Conservation (phyloP, 2,888 invertebrate species). For the Agelastica alni region DNA sequence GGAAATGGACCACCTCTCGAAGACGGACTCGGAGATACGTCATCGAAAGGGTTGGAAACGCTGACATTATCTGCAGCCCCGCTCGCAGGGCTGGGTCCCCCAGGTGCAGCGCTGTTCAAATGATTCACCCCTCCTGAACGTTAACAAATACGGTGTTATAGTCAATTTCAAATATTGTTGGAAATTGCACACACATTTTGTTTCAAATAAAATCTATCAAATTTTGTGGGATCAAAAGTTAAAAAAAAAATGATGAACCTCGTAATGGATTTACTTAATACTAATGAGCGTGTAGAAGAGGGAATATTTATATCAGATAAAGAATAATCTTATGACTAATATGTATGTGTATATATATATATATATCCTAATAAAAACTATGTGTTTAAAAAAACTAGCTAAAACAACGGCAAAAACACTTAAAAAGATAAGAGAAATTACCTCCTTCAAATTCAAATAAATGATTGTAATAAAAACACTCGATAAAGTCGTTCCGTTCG, state of each 20-base stretch:
- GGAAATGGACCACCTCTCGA: conserved; percentile 54
- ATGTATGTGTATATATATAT: too few relatives aligned
- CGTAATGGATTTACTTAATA: too few relatives aligned
- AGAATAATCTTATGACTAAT: too few relatives aligned
- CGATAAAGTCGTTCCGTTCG: conserved; percentile 7
- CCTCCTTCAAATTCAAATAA: conserved; percentile 13
- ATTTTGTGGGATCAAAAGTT: not conserved
- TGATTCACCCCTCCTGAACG: conserved; percentile 55
- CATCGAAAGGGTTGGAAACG: conserved; percentile 87
- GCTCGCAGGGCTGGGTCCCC: conserved; percentile 56
- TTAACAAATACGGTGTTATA: conserved; percentile 36
- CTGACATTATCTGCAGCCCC: conserved; percentile 74
- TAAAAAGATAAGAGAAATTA: conserved; percentile 4
- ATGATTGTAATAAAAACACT: conserved; percentile 12
- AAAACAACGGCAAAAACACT: too few relatives aligned
- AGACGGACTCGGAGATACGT: conserved; percentile 64
- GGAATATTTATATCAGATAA: too few relatives aligned
- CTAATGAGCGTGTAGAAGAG: too few relatives aligned
- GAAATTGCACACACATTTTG: too few relatives aligned
- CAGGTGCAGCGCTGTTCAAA: conserved; percentile 53
- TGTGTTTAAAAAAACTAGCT: too few relatives aligned
- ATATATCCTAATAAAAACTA: too few relatives aligned
- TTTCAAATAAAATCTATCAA: not conserved
- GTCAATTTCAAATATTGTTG: too few relatives aligned
- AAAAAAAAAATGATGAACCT: not conserved